Conservation (phyloP, 37 sponge, comb jelly and placozoan genomes). For the Spongia lamella region DNA sequence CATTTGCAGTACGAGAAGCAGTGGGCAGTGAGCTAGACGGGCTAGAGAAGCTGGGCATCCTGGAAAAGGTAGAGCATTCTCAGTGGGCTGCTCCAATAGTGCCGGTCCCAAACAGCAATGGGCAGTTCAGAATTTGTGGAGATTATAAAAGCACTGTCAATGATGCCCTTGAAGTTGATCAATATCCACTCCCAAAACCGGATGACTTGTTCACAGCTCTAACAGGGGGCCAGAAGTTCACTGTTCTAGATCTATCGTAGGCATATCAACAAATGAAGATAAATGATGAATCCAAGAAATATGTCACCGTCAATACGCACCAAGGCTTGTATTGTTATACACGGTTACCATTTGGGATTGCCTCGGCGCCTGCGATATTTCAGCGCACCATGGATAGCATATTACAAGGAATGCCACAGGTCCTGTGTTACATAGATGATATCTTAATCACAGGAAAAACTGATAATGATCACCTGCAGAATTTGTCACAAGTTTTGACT, state of each 20-base stretch:
- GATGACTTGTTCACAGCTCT: constrained; percentile 23
- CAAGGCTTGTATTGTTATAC: constrained; percentile 26
- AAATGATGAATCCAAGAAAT: constrained; percentile 6
- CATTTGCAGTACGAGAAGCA: constrained; percentile 6
- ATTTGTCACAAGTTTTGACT: neutral
- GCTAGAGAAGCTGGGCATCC: constrained; percentile 6
- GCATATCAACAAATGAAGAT: constrained; percentile 20
- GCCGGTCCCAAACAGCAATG: constrained; percentile 21
- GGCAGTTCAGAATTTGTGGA: constrained; percentile 19
- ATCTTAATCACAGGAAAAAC: constrained; percentile 30
- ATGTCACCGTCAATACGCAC: too few relatives aligned
- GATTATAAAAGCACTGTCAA: constrained; percentile 29
- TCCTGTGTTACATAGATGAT: constrained; percentile 35
- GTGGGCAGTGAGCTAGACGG: neutral
- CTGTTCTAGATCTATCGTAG: constrained; percentile 15
- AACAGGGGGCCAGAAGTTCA: constrained; percentile 23
- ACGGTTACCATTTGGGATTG: constrained; percentile 36
- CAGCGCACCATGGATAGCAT: constrained; percentile 37
- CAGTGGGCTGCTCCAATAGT: constrained; percentile 52
- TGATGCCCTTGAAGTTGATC: constrained; percentile 11
- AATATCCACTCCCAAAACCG: too few relatives aligned
- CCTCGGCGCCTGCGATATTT: constrained; percentile 39
- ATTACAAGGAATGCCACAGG: constrained; percentile 16
- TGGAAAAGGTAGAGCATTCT: constrained; percentile 15
- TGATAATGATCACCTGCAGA: neutral